These are phyloP conservation scores for Callorhinus ursinus DNA, from an alignment of 2,113 vertebrate genomes.

Conservation along the genomic window DNA sequence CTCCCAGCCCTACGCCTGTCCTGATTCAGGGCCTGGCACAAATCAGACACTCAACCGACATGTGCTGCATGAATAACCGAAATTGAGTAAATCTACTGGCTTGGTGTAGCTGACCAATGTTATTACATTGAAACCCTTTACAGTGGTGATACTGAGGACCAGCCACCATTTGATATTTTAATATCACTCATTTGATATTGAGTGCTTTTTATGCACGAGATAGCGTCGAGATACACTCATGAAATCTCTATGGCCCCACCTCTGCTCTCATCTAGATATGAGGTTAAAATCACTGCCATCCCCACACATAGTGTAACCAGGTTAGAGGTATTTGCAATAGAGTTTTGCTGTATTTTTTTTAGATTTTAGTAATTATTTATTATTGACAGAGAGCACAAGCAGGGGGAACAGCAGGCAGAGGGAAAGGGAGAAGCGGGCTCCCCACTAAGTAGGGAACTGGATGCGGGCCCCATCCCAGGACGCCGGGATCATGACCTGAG, in stretches of 20 bases:
- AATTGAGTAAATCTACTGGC: background rate
- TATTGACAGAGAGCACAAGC: too few species aligned
- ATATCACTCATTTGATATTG: background rate
- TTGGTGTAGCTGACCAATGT: background rate
- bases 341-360: slow-evolving; percentile 1
- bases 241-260: background rate
- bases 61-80: background rate
- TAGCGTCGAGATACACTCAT: background rate
- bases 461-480: too few species aligned
- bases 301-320: background rate
- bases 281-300: background rate
- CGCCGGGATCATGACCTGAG: too few species aligned
- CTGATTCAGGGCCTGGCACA: background rate
- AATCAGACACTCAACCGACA: background rate
- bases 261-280: background rate
- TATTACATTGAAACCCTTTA: background rate
- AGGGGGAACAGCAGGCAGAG: too few species aligned
- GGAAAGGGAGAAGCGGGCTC: too few species aligned
- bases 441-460: too few species aligned
- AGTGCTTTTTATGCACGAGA: background rate
- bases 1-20: background rate
- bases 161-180: background rate
- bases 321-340: background rate
- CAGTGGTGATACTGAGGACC: background rate
- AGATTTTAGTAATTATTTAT: too few species aligned